Conservation (phyloP, 2,888 invertebrate genomes). For the Dolomedes plantarius region DNA sequence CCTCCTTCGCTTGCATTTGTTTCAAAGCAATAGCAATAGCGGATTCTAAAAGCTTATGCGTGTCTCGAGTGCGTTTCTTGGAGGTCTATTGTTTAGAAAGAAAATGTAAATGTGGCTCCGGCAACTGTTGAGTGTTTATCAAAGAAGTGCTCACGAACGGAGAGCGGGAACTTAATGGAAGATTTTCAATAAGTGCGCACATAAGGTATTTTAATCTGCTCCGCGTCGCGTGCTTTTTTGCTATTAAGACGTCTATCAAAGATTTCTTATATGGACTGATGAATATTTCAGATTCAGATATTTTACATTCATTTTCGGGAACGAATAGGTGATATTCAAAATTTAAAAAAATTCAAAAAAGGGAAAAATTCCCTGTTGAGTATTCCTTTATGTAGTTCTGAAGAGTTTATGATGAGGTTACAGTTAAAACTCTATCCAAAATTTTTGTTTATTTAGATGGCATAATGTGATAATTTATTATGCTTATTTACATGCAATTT, state of each 20-base stretch:
- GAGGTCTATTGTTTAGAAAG: constrained; percentile 13
- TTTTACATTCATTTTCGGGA: not conserved
- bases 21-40: not conserved
- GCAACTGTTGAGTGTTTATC: constrained; percentile 2
- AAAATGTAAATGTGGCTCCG: constrained; percentile 13
- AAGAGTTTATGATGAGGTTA: no score
- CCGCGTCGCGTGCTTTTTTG: not conserved
- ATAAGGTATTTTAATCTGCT: not conserved
- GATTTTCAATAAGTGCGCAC: not conserved
- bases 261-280: not conserved
- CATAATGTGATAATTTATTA: no score
- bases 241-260: not conserved
- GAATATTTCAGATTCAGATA: not conserved
- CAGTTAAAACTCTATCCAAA: no score
- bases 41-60: not conserved
- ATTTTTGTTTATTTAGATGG: no score
- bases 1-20: not conserved
- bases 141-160: not conserved
- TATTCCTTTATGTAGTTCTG: no score
- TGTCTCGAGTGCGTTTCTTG: not conserved
- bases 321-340: not conserved
- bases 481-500: no score
- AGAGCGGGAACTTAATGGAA: not conserved
- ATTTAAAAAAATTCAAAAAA: not conserved
- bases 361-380: no score